Evolutionary conservation across 2,888 invertebrate species (phyloP), one percentile per base, ranked within the genome.

Genomic region (Itoplectis maculator): DNA sequence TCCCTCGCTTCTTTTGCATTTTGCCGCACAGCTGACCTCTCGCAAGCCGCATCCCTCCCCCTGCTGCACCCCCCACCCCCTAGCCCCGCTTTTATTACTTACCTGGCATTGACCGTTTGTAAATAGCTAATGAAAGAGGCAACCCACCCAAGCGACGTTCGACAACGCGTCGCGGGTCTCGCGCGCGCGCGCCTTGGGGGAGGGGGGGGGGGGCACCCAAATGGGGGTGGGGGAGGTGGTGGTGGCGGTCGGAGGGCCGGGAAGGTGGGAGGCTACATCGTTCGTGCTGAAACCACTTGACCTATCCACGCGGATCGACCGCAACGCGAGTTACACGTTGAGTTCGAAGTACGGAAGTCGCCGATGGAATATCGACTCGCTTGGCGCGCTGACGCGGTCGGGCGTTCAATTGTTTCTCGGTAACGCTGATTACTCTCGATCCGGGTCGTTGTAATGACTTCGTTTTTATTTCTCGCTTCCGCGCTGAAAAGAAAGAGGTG

Each of bases 241-340:
- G n/a, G n/a, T n/a, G n/a, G 29, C 5, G 29, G 63, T 61, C 35
- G 45, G 63, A 49, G 68, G 63, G 37, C 35, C 56, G 65, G n/a
- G 11, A 70, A 54, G 56, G 65, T 23, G 40, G 42, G 69, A 35
- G 18, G 61, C 79, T 75, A 77, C 23, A 69, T 78, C 79, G 74
- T 80, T 82, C 83, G 80, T 85, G 83, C 59, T 82, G 37, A 63
- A 78, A 82, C 72, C 78, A 83, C 82, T 75, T 74, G 77, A 68
- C 63, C 68, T 54, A 68, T 49, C 65, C 47, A 29, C 40, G 42
- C 13, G 51, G 76, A 79, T 77, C 79, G 79, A 70, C 69, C 79
- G 54, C 66, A 6, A 11, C 1, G 8, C 13, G 47, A 45, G 23
- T 51, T 49, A 37, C 9, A 8, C 29, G n/a, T n/a, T n/a, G 35